Percentiles rank a stretch among this genome's conserved stretches.
Conservation (phyloP, 2,797 vertebrate species). For the Falco naumanni region DNA sequence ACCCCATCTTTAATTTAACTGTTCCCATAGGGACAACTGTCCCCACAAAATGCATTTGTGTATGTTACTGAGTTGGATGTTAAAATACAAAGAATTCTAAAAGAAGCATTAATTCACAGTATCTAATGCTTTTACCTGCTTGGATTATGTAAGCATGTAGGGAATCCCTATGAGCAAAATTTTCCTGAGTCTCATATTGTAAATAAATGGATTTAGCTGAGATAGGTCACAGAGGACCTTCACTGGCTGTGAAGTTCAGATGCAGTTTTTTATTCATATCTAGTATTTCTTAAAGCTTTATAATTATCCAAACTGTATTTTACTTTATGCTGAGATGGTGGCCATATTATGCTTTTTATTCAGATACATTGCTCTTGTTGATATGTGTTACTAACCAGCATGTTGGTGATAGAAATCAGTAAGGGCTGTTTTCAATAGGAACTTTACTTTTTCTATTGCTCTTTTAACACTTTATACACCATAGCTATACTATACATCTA, state of each 20-base stretch:
- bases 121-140: background rate
- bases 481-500: background rate
- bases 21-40: background rate
- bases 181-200: background rate
- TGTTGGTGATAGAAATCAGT: background rate
- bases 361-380: background rate
- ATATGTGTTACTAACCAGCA: background rate
- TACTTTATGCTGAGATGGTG: background rate
- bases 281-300: background rate
- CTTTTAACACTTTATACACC: background rate
- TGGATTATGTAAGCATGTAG: background rate
- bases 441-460: background rate
- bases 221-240: background rate
- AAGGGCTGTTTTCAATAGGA: background rate
- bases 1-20: background rate
- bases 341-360: background rate
- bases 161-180: background rate
- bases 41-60: background rate
- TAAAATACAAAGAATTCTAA: background rate
- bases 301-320: background rate
- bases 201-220: background rate
- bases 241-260: background rate
- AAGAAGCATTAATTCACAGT: background rate
- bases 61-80: background rate
- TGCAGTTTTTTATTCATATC: background rate